Base-by-base conservation (phyloP, 2,113 vertebrate species). In the Campylomormyrus numenius region DNA sequence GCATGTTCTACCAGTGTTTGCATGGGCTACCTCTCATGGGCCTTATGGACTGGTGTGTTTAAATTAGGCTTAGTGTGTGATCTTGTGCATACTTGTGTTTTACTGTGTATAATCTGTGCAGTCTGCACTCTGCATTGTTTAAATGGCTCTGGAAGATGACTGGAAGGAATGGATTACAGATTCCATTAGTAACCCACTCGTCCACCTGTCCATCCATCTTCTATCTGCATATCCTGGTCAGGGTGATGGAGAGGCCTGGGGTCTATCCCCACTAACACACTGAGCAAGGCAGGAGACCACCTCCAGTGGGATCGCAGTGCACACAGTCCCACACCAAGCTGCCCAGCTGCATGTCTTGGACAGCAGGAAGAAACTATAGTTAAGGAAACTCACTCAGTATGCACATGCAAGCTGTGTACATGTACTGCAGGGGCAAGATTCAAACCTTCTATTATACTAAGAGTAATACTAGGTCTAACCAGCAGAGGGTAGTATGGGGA, bases 401-500 rank as follows among this genome's bases (percentile, higher is more conserved):
- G 15, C 35, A 77, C 31, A 77, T 77, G 15, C 11, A 15, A 19
- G 70, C 70, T 77, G n/a, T 39, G 10, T 35, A 35, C 31, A 77
- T 15, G 70, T 19, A 77, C 31, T 39, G 15, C 70, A 77, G 70
- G 35, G 70, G 27, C 27, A 11, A 11, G n/a, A 74, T 74, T 74
- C 66, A 35, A 74, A 77, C 31, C 70, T 77, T 9, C 52, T 48
- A 21, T 17, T n/a, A 31, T 90, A 35, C 42, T 58, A 48, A n/a
- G 21, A 88, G 50, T 48, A 86, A n/a, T 92, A 90, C 85, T 39
- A 24, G 56, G 70, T 83, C 21, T 91, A 88, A 85, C 70, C 92
- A 91, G 50, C 62, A 93, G 92, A 90, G 91, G 49, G 89, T 9
- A 77, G 77, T 83, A 86, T 88, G 70, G 52, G 66, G n/a, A 48